These are phyloP conservation scores for Trichomalopsis sarcophagae DNA, from an alignment of 1,140 invertebrate species.

Conservation along the genomic window DNA sequence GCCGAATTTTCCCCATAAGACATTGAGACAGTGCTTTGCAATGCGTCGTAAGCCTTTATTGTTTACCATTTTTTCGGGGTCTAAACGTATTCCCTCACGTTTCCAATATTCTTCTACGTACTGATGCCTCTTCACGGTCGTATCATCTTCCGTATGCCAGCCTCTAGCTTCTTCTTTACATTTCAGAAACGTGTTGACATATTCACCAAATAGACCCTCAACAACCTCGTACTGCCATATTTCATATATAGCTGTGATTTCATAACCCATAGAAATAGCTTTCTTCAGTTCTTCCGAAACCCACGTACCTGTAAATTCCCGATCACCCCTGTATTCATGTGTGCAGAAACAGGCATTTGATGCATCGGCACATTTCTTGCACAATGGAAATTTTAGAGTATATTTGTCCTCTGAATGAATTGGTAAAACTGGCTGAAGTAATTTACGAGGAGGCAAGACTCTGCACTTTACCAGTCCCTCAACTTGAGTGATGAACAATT, in stretches of 20 bases:
- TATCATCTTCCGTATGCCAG: no score
- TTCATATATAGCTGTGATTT: constrained; percentile 60
- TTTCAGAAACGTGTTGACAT: no score
- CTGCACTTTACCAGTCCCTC: constrained; percentile 56
- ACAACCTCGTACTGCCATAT: constrained; percentile 64
- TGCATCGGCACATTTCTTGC: constrained; percentile 46
- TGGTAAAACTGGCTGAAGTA: constrained; percentile 56
- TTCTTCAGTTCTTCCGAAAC: constrained; percentile 46
- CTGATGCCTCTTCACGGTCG: no score
- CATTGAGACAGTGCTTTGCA: constrained; percentile 65
- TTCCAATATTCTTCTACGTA: constrained; percentile 59
- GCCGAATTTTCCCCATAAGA: constrained; percentile 66
- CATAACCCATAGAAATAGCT: no score
- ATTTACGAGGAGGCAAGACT: no score
- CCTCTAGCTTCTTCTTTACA: no score
- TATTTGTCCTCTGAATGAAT: constrained; percentile 29
- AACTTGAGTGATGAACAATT: neutral
- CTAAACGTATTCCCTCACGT: constrained; percentile 57
- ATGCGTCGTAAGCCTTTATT: constrained; percentile 62
- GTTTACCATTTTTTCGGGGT: constrained; percentile 36
- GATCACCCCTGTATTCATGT: constrained; percentile 58
- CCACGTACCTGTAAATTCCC: constrained; percentile 67
- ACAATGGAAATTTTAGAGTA: constrained; percentile 52
- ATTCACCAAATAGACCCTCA: no score
- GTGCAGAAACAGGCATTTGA: constrained; percentile 43